Evolutionary conservation across 1,140 invertebrate genomes (phyloP).

Genomic region (Drosophila takahashii): DNA sequence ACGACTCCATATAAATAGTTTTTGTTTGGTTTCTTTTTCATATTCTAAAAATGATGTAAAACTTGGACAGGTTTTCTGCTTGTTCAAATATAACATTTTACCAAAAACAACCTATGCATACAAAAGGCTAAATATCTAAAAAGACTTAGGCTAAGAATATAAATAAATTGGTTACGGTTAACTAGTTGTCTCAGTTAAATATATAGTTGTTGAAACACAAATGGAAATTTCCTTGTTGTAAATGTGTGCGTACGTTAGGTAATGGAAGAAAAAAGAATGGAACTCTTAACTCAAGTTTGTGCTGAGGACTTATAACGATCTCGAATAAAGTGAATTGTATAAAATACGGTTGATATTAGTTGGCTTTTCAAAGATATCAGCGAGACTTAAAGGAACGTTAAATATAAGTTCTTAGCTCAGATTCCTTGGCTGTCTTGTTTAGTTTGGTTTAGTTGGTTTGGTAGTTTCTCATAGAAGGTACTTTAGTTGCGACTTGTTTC

Average conservation of each 20-base stretch:
- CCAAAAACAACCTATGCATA: slow-evolving; percentile 63
- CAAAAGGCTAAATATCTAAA: slow-evolving; percentile 53
- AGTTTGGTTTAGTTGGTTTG: slow-evolving; percentile 33
- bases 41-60: slow-evolving; percentile 70
- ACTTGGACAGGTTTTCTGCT: slow-evolving; percentile 64
- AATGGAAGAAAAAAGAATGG: slow-evolving; percentile 45
- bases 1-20: slow-evolving; percentile 24
- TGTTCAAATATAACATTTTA: slow-evolving; percentile 44
- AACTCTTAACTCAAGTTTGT: slow-evolving; percentile 21
- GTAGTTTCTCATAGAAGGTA: slow-evolving; percentile 64
- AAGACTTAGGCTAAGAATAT: slow-evolving; percentile 49
- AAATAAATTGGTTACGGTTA: slow-evolving; percentile 36
- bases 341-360: slow-evolving; percentile 48
- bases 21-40: slow-evolving; percentile 14
- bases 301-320: slow-evolving; percentile 20
- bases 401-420: slow-evolving; percentile 26
- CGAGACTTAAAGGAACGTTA: slow-evolving; percentile 58
- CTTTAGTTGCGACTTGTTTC: slow-evolving; percentile 75
- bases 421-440: slow-evolving; percentile 29
- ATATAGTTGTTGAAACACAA: slow-evolving; percentile 22
- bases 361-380: slow-evolving; percentile 18
- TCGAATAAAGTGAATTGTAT: slow-evolving; percentile 27
- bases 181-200: slow-evolving; percentile 22
- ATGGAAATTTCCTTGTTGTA: slow-evolving; percentile 27
- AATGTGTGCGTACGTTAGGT: slow-evolving; percentile 18